Evolutionary conservation across 2,113 vertebrate species (phyloP).

Genomic region (Isichthys henryi): DNA sequence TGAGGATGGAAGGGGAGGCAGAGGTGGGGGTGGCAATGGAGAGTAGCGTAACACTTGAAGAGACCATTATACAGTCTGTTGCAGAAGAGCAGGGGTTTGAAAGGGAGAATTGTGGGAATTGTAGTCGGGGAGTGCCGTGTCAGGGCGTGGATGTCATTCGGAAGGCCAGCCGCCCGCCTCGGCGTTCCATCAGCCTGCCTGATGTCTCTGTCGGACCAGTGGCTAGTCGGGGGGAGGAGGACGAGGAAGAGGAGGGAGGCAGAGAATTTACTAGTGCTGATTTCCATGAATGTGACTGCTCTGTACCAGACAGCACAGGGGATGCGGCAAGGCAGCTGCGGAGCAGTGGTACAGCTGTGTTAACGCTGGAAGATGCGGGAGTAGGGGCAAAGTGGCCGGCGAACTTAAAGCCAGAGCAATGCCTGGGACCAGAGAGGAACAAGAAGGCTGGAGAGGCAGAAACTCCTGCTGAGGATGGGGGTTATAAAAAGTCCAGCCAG

Average conservation of each 20-base stretch:
- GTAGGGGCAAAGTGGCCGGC: conserved; percentile 6
- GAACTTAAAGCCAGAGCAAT: neutral
- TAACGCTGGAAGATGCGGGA: neutral
- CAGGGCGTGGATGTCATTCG: neutral
- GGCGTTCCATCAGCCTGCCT: conserved; percentile 42
- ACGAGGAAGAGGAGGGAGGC: neutral
- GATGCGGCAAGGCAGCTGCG: neutral
- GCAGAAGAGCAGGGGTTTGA: neutral
- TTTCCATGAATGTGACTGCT: neutral
- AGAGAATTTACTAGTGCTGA: neutral
- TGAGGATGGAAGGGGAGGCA: neutral
- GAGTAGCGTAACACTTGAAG: no score
- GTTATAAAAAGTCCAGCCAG: conserved; percentile 20
- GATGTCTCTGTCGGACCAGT: conserved; percentile 30
- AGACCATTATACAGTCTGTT: neutral
- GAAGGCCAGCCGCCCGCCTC: conserved; percentile 24
- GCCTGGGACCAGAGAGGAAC: neutral
- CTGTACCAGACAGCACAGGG: neutral
- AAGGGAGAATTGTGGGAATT: neutral
- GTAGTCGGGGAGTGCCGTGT: neutral
- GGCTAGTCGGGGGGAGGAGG: neutral
- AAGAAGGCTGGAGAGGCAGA: neutral
- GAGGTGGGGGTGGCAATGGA: neutral
- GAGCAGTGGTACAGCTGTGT: neutral
- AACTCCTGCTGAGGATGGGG: neutral